A percentile compares a stretch with the other conserved stretches of the same genome.
These are phyloP conservation scores for Grantiella picta DNA, from an alignment of 2,113 vertebrate genomes.

Conservation along the genomic window DNA sequence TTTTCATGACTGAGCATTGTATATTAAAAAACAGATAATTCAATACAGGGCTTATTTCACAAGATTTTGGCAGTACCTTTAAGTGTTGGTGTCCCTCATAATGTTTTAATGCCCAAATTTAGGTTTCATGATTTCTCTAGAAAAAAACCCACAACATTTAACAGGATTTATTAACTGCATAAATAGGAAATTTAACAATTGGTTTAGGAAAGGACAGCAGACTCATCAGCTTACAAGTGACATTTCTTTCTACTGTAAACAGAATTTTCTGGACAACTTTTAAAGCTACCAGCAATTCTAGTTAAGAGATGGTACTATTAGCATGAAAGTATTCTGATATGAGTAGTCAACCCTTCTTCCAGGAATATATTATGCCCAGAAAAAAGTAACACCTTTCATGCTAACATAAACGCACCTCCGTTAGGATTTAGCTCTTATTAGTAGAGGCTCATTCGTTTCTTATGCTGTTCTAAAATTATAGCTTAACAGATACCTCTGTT, in stretches of 20 bases:
- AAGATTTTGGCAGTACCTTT: neutral
- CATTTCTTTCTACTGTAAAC: neutral
- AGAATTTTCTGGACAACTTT: neutral
- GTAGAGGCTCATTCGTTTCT: neutral
- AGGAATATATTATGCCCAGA: neutral
- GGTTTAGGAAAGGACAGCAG: neutral
- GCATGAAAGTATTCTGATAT: neutral
- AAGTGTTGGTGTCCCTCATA: neutral
- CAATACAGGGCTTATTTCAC: neutral
- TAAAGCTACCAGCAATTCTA: neutral
- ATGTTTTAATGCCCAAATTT: neutral
- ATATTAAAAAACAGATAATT: neutral
- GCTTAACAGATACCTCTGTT: neutral
- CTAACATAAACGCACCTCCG: neutral
- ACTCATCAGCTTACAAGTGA: neutral
- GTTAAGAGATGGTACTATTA: neutral
- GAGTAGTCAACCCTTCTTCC: neutral
- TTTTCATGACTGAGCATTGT: neutral
- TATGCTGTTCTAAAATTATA: neutral
- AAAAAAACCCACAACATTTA: fast-evolving
- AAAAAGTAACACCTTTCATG: neutral
- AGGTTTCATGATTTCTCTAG: neutral
- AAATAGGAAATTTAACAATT: neutral
- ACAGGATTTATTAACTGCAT: neutral
- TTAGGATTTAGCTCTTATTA: neutral